These are phyloP conservation scores for Argyresthia goedartella DNA, from an alignment of 2,888 invertebrate genomes.

Conservation along the genomic window DNA sequence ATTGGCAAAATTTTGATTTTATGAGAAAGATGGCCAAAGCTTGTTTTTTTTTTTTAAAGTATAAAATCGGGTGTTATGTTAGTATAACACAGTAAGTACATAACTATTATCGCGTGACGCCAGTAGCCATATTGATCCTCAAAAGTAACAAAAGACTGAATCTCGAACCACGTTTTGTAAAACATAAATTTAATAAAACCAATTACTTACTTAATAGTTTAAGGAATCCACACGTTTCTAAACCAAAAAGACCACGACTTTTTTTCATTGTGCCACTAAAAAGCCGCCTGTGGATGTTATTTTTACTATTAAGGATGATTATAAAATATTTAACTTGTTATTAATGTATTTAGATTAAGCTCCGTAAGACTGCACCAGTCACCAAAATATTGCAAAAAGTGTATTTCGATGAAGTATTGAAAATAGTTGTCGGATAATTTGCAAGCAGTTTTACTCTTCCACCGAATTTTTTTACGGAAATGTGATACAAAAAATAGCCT, in stretches of 20 bases:
- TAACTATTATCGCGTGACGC: not conserved
- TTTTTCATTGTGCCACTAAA: not conserved
- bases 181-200: not conserved
- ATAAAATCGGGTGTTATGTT: too few species aligned
- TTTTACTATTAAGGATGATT: not conserved
- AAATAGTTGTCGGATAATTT: not conserved
- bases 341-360: not conserved
- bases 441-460: not conserved
- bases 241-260: not conserved
- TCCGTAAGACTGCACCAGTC: not conserved
- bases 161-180: not conserved
- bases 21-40: too few species aligned
- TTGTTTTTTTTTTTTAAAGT: too few species aligned
- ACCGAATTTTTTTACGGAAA: not conserved
- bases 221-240: too few species aligned
- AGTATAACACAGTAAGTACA: not conserved
- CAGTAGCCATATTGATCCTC: not conserved
- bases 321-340: not conserved
- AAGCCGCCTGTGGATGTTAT: not conserved
- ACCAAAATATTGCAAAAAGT: not conserved
- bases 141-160: constrained; percentile 2
- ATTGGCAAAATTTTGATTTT: too few species aligned
- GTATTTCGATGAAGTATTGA: not conserved
- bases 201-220: not conserved
- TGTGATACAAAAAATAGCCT: not conserved